phyloP scores from a whole-genome alignment of 2,888 invertebrate species.

The Isoperla grammatica region DNA sequence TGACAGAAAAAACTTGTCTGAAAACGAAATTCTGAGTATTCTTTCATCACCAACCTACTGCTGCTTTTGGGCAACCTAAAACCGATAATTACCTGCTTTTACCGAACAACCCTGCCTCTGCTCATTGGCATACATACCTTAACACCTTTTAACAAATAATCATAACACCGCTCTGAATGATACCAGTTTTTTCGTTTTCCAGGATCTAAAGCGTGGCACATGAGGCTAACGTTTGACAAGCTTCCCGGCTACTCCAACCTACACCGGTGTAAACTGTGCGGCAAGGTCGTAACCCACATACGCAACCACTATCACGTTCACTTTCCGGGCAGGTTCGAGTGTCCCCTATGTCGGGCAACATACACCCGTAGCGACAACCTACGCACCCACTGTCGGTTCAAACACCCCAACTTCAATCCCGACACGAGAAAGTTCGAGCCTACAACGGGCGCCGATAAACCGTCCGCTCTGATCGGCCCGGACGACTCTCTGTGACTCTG shows the following conservation, averaged over 20 bases:
- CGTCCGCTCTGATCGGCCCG: constrained; percentile 19
- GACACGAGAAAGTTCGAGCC: constrained; percentile 79
- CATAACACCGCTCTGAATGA: constrained; percentile 8
- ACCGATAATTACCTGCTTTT: no score
- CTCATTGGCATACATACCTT: no score
- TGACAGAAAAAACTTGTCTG: no score
- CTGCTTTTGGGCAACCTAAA: no score
- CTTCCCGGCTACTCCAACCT: constrained; percentile 82
- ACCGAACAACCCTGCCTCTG: no score
- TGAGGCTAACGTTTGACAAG: constrained; percentile 91
- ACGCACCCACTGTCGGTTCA: constrained; percentile 89
- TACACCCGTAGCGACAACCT: constrained; percentile 90
- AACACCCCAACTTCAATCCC: constrained; percentile 80
- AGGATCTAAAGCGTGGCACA: constrained; percentile 94
- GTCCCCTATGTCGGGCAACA: constrained; percentile 84
- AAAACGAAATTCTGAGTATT: no score
- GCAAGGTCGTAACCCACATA: constrained; percentile 92
- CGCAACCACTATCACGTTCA: constrained; percentile 92
- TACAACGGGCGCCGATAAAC: constrained; percentile 22
- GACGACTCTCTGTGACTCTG: constrained; percentile 26
- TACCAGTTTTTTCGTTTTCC: constrained; percentile 50
- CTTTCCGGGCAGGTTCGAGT: constrained; percentile 88
- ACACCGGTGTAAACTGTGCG: constrained; percentile 90
- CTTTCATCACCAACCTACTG: no score
- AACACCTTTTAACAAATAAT: no score